Evolutionary conservation across 2,888 invertebrate species (phyloP).

Genomic region (Agriopis aurantiaria): DNA sequence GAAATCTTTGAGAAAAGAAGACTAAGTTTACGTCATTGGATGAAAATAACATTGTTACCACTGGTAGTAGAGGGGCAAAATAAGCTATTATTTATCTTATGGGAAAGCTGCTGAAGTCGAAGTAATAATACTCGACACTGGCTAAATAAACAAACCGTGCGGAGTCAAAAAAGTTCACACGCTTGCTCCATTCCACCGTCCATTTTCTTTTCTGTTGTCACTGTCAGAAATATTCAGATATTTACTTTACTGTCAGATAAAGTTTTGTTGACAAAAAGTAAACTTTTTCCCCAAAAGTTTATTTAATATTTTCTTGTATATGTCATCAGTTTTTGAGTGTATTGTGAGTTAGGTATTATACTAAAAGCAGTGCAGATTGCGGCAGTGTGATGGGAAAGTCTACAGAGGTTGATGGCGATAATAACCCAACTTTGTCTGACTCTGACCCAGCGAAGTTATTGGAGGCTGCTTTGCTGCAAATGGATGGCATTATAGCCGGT

Average conservation of each 20-base stretch:
- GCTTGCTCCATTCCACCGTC: too few species aligned
- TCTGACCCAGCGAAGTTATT: conserved; percentile 95
- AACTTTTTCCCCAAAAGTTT: conserved; percentile 59
- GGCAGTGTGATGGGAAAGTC: conserved; percentile 78
- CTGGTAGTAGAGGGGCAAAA: too few species aligned
- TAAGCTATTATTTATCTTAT: too few species aligned
- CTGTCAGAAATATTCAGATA: conserved; percentile 9
- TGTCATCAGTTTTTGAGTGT: conserved; percentile 31
- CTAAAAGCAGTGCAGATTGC: conserved; percentile 29
- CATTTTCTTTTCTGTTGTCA: conserved; percentile 46
- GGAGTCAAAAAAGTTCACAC: not conserved
- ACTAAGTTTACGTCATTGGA: too few species aligned
- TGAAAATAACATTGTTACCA: too few species aligned
- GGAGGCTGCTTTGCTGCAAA: conserved; percentile 94
- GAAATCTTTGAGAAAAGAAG: too few species aligned
- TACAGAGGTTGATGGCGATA: conserved; percentile 81
- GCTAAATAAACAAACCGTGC: not conserved
- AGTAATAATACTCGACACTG: not conserved
- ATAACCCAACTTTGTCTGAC: conserved; percentile 86
- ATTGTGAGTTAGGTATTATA: conserved; percentile 32
- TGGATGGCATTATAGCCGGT: conserved; percentile 96
- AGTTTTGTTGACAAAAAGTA: conserved; percentile 78
- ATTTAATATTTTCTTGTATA: conserved; percentile 44
- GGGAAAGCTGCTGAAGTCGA: too few species aligned
- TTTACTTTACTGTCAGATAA: conserved; percentile 37